Percentiles rank a stretch among this genome's conserved stretches.
Evolutionary conservation across 2,888 invertebrate genomes (phyloP).

Genomic region (Sialis lutaria): DNA sequence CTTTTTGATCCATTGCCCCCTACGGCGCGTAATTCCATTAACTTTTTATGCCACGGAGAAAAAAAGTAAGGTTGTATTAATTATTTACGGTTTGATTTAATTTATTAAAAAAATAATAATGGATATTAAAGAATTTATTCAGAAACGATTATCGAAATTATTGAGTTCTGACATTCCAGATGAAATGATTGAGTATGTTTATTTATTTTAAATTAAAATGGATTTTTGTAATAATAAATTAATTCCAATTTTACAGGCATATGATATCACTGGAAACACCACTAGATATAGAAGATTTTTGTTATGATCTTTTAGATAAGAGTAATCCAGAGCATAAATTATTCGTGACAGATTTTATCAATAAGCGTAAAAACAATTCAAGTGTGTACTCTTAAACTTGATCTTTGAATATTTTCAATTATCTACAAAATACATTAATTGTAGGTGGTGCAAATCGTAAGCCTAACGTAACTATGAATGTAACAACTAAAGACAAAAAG

Average conservation of each 20-base stretch:
- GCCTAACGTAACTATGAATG: no score
- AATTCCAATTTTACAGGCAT: conserved; percentile 34
- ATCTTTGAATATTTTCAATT: no score
- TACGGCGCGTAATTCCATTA: no score
- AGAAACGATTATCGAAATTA: conserved; percentile 42
- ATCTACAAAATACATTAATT: no score
- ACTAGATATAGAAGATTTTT: conserved; percentile 58
- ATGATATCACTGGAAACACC: conserved; percentile 52
- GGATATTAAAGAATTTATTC: conserved; percentile 32
- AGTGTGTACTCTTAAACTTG: no score
- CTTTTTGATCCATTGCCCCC: no score
- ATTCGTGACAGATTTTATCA: conserved; percentile 31
- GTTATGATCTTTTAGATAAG: conserved; percentile 53
- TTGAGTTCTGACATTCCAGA: conserved; percentile 50
- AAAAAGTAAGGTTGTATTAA: no score
- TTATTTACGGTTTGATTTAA: neutral
- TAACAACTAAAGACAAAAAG: no score
- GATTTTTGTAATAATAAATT: neutral
- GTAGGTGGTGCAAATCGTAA: no score
- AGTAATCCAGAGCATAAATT: conserved; percentile 44
- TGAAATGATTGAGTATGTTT: conserved; percentile 46
- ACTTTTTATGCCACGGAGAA: no score
- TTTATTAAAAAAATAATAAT: neutral
- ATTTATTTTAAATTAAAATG: neutral
- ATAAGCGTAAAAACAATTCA: conserved; percentile 10